Evolutionary conservation across 2,113 vertebrate genomes (phyloP).

Genomic region (Odocoileus virginianus): DNA sequence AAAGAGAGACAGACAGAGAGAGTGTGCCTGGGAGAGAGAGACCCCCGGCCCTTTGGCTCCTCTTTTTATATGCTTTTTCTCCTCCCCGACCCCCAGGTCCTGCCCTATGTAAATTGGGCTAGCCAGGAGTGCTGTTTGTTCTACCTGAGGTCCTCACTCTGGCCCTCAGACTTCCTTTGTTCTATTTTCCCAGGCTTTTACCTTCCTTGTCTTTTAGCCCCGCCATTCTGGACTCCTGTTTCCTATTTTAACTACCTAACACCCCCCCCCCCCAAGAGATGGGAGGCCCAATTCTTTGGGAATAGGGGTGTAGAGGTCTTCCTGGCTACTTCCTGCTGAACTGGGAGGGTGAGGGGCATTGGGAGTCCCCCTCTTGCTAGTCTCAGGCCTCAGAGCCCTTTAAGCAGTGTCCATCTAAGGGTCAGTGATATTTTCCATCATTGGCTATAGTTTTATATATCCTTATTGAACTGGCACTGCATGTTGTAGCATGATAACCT

Average conservation of each 20-base stretch:
- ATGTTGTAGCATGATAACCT: background rate
- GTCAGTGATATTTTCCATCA: rapidly evolving
- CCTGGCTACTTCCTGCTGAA: background rate
- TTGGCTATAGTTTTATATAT: rapidly evolving
- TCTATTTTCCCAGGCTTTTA: rapidly evolving
- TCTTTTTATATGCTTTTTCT: rapidly evolving
- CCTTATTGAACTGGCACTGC: background rate
- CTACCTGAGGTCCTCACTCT: background rate
- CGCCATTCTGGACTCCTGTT: background rate
- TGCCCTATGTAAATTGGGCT: rapidly evolving
- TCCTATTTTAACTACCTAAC: background rate
- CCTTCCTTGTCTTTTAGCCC: background rate
- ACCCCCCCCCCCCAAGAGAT: too few species aligned
- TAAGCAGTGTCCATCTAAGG: background rate
- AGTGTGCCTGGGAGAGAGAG: rapidly evolving
- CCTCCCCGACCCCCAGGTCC: background rate
- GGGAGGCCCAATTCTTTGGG: background rate
- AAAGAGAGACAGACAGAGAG: background rate
- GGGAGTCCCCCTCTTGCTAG: background rate
- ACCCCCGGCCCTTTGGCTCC: rapidly evolving
- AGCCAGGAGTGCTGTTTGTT: background rate
- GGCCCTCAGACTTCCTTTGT: background rate
- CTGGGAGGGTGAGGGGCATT: background rate
- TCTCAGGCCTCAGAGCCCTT: background rate
- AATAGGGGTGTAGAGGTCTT: rapidly evolving